phyloP scores from a whole-genome alignment of 2,888 invertebrate species.

The Calliopum simillimum region DNA sequence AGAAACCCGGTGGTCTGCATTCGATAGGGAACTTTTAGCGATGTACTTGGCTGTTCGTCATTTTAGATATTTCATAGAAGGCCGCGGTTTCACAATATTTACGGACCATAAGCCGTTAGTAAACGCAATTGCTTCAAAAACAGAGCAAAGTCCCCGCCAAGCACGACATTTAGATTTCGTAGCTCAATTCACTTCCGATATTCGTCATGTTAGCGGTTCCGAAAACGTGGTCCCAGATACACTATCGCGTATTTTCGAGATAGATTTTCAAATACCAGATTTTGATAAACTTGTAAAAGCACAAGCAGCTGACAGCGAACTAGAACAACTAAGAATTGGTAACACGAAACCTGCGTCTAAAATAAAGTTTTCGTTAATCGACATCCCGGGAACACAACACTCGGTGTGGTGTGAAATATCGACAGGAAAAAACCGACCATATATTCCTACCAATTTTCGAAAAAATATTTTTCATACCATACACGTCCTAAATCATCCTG shows the following conservation, averaged over 20 bases:
- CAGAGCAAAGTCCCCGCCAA: slow-evolving; percentile 21
- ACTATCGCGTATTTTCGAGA: slow-evolving; percentile 4
- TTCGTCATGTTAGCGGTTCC: neutral
- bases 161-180: slow-evolving; percentile 14
- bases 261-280: neutral
- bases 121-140: slow-evolving; percentile 22
- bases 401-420: slow-evolving; percentile 35
- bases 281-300: no score
- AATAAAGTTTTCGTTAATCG: no score
- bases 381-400: no score
- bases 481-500: slow-evolving; percentile 30
- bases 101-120: slow-evolving; percentile 26
- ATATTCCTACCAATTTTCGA: slow-evolving; percentile 29
- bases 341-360: no score
- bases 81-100: slow-evolving; percentile 9
- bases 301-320: no score
- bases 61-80: slow-evolving; percentile 38
- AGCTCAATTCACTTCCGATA: slow-evolving; percentile 25
- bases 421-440: slow-evolving; percentile 27
- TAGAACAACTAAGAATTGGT: no score
- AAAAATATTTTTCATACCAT: slow-evolving; percentile 28
- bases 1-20: slow-evolving; percentile 23
- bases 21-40: slow-evolving; percentile 33
- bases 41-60: slow-evolving; percentile 37
- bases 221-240: slow-evolving; percentile 3